Evolutionary conservation across 2,113 vertebrate genomes (phyloP).

Genomic region (Sceloporus undulatus): DNA sequence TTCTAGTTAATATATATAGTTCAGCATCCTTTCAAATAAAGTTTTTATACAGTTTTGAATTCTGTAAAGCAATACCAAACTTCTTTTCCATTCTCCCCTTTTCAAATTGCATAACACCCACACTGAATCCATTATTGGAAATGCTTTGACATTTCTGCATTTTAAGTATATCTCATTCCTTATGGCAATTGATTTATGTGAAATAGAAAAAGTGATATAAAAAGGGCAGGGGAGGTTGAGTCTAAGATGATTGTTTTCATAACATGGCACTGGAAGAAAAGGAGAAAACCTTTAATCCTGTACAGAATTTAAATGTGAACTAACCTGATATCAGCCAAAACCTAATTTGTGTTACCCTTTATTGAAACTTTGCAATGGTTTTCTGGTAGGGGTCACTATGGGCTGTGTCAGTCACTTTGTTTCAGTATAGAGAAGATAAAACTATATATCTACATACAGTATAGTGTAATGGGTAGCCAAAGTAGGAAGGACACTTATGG

Average conservation of each 20-base stretch:
- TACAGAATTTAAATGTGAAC: slow-evolving; percentile 51
- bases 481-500: not conserved
- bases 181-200: slow-evolving; percentile 43
- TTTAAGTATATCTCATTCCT: slow-evolving; percentile 26
- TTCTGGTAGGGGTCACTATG: slow-evolving; percentile 41
- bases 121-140: not conserved
- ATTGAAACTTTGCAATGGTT: slow-evolving; percentile 40
- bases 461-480: not conserved
- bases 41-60: not conserved
- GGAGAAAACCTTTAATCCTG: slow-evolving; percentile 49
- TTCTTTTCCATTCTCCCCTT: not conserved
- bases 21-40: not conserved
- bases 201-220: slow-evolving; percentile 27
- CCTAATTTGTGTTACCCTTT: slow-evolving; percentile 42
- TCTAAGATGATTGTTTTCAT: slow-evolving; percentile 45
- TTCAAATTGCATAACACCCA: not conserved
- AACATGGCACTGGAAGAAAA: slow-evolving; percentile 38
- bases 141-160: slow-evolving; percentile 8
- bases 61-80: not conserved
- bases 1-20: not conserved
- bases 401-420: slow-evolving; percentile 41
- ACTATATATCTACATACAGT: not conserved
- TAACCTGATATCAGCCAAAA: slow-evolving; percentile 52
- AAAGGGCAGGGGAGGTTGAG: slow-evolving; percentile 38
- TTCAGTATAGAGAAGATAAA: slow-evolving; percentile 8